phyloP scores from a whole-genome alignment of 2,888 invertebrate genomes.

The Leptinotarsa peninsularis region DNA sequence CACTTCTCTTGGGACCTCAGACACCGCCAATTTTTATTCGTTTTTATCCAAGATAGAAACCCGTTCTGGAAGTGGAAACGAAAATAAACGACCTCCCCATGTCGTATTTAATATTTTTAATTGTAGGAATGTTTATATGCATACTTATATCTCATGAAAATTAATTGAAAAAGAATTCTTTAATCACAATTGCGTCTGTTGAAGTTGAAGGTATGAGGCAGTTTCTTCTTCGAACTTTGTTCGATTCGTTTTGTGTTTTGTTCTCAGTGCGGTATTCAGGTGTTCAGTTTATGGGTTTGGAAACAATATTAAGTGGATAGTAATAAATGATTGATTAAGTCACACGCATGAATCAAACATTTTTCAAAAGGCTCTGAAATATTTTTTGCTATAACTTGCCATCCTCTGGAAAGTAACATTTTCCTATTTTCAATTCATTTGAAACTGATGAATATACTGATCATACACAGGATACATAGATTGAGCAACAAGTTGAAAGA shows the following conservation, averaged over 20 bases:
- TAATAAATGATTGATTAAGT: neutral
- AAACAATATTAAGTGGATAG: neutral
- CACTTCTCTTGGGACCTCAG: neutral
- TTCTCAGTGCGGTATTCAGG: neutral
- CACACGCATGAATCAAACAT: too few species aligned
- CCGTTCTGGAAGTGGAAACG: conserved; percentile 41
- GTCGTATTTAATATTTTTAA: conserved; percentile 57
- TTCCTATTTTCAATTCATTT: too few species aligned
- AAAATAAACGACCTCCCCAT: conserved; percentile 39
- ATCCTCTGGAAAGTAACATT: too few species aligned
- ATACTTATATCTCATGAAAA: conserved; percentile 36
- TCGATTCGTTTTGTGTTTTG: conserved; percentile 6
- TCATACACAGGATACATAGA: too few species aligned
- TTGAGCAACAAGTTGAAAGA: too few species aligned
- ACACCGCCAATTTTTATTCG: conserved; percentile 41
- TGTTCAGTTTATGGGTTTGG: neutral
- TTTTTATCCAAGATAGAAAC: conserved; percentile 40
- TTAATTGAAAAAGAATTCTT: conserved; percentile 28
- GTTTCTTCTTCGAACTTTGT: conserved; percentile 16
- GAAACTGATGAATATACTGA: too few species aligned
- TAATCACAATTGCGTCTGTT: conserved; percentile 19
- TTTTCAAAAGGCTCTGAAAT: too few species aligned
- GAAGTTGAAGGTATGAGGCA: conserved; percentile 15
- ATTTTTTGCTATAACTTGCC: too few species aligned
- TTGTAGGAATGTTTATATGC: conserved; percentile 50